Percentiles rank a stretch among this genome's conserved stretches.
Conservation (phyloP, 2,888 invertebrate species). For the Cryptocephalus moraei region DNA sequence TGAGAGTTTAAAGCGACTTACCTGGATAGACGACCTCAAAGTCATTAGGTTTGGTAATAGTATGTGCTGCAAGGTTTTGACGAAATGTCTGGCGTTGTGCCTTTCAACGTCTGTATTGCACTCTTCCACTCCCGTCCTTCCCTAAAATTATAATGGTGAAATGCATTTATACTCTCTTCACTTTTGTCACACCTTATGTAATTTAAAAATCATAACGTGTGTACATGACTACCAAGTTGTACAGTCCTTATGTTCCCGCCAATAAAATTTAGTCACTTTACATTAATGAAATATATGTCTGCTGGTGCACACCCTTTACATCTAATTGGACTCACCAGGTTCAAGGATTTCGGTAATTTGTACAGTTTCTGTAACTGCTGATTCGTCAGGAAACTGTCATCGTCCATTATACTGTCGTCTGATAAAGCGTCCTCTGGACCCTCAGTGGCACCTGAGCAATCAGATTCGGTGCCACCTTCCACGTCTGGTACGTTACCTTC, state of each 20-base stretch:
- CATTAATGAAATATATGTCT: no score
- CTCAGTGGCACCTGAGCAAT: conserved; percentile 51
- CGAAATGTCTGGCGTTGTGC: conserved; percentile 77
- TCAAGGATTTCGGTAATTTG: conserved; percentile 46
- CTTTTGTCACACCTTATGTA: no score
- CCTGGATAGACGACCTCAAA: conserved; percentile 71
- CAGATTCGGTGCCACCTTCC: conserved; percentile 36
- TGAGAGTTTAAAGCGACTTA: conserved; percentile 19
- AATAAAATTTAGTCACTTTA: no score
- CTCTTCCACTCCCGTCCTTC: conserved; percentile 41
- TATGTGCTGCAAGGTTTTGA: conserved; percentile 62
- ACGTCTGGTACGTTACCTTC: conserved; percentile 36
- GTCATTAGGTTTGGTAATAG: conserved; percentile 67
- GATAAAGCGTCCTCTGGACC: conserved; percentile 55
- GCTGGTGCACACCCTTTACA: conserved; percentile 8
- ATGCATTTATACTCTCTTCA: conserved; percentile 3
- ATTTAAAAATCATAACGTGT: no score
- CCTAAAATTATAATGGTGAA: conserved; percentile 28
- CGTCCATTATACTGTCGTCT: conserved; percentile 65
- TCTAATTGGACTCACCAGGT: conserved; percentile 34
- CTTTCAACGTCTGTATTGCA: conserved; percentile 77
- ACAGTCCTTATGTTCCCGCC: no score
- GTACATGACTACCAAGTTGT: no score
- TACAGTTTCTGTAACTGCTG: conserved; percentile 41
- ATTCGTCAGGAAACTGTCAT: conserved; percentile 54